A percentile compares a stretch with the other conserved stretches of the same genome.
Evolutionary conservation across 2,888 invertebrate genomes (phyloP).

Genomic region (Luperina nickerlii): DNA sequence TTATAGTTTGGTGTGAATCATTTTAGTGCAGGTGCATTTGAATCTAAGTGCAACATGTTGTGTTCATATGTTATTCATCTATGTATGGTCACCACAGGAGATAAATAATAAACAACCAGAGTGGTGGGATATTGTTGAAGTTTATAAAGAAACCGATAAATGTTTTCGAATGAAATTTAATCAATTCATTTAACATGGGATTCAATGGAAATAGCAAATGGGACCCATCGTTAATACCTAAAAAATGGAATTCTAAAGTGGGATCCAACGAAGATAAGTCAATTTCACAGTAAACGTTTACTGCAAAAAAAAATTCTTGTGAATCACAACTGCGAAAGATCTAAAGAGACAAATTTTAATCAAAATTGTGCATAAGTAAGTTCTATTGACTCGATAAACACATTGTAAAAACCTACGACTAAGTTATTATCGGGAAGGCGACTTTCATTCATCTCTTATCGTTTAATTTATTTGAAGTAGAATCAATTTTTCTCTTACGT

Average conservation of each 20-base stretch:
- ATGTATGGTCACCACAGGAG: background rate
- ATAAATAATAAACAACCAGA: background rate
- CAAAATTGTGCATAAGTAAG: background rate
- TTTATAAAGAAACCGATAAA: background rate
- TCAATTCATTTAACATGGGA: background rate
- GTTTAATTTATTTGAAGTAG: conserved; percentile 6
- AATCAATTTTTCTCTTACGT: background rate
- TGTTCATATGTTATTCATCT: background rate
- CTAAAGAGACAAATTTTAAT: background rate
- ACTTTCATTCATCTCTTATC: background rate
- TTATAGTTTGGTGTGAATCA: background rate
- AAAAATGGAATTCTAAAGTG: too few relatives aligned
- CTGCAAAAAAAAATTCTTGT: background rate
- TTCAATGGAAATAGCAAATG: too few relatives aligned
- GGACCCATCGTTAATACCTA: too few relatives aligned
- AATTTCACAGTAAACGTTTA: background rate
- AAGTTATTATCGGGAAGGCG: background rate
- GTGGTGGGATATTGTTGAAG: background rate
- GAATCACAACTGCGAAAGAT: background rate
- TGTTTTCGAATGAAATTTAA: background rate
- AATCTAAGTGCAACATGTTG: background rate
- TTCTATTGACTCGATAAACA: background rate
- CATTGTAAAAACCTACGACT: background rate
- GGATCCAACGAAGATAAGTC: too few relatives aligned
- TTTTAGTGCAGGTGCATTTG: conserved; percentile 2